Evolutionary conservation across 2,888 invertebrate genomes (phyloP).

Genomic region (Diarsia rubi): DNA sequence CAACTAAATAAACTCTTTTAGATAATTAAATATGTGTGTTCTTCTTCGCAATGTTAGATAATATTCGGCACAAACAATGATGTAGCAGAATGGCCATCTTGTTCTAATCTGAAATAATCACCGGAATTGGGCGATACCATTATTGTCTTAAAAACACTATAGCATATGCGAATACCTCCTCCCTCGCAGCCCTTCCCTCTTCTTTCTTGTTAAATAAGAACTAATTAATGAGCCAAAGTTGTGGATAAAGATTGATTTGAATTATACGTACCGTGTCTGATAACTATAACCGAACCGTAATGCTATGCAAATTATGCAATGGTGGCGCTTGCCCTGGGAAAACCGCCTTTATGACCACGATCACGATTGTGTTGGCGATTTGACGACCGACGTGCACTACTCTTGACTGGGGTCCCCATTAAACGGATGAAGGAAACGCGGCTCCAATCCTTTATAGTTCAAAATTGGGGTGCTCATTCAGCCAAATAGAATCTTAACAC

Average conservation of each 20-base stretch:
- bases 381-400: background rate
- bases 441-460: background rate
- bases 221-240: background rate
- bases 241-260: background rate
- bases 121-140: background rate
- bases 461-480: slow-evolving; percentile 6
- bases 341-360: too few relatives aligned
- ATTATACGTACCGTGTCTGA: too few relatives aligned
- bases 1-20: slow-evolving; percentile 20
- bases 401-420: background rate
- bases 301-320: too few relatives aligned
- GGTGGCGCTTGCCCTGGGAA: too few relatives aligned
- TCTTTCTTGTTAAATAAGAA: too few relatives aligned
- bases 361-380: too few relatives aligned
- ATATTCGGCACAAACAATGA: slow-evolving; percentile 3
- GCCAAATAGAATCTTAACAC: background rate
- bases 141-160: background rate
- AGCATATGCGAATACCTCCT: background rate
- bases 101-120: background rate
- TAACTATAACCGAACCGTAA: too few relatives aligned
- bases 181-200: too few relatives aligned
- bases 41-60: slow-evolving; percentile 6
- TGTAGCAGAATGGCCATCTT: background rate
- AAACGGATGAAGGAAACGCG: too few relatives aligned
- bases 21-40: slow-evolving; percentile 18